Conservation (phyloP, 1,140 invertebrate species). For the Scaptomyza montana region DNA sequence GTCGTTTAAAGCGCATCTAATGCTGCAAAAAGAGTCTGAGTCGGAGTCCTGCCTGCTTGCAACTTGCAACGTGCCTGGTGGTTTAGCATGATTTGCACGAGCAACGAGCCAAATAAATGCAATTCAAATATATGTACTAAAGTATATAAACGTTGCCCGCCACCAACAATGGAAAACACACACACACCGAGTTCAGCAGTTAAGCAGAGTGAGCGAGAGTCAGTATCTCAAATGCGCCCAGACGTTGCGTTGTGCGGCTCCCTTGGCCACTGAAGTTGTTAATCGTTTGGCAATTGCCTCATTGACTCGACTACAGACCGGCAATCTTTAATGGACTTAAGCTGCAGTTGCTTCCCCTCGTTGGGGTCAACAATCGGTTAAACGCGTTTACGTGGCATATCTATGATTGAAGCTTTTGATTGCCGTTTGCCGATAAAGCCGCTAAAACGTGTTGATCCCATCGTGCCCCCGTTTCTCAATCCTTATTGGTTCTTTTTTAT, state of each 20-base stretch:
- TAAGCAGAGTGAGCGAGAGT: slow-evolving; percentile 10
- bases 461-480: slow-evolving; percentile 1
- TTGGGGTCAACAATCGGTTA: slow-evolving; percentile 77
- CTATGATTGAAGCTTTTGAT: slow-evolving; percentile 72
- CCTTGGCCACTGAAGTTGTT: slow-evolving; percentile 65
- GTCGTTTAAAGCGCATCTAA: slow-evolving; percentile 38
- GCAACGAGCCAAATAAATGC: slow-evolving; percentile 60
- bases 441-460: slow-evolving; percentile 64
- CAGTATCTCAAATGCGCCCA: slow-evolving; percentile 27
- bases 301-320: slow-evolving; percentile 59
- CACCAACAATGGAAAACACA: no score
- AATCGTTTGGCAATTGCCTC: slow-evolving; percentile 77
- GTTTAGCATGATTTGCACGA: slow-evolving; percentile 73
- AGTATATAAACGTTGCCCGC: not conserved
- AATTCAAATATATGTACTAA: slow-evolving; percentile 20
- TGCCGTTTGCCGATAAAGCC: slow-evolving; percentile 34
- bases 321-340: slow-evolving; percentile 65
- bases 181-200: slow-evolving; percentile 15
- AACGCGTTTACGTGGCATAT: slow-evolving; percentile 74
- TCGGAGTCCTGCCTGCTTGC: not conserved
- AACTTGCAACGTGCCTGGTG: slow-evolving; percentile 49
- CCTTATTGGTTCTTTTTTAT: no score
- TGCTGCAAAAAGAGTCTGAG: slow-evolving; percentile 12
- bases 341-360: slow-evolving; percentile 26
- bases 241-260: not conserved